These are phyloP conservation scores for Psittacula derbiana DNA, from an alignment of 2,797 vertebrate species.

Conservation along the genomic window DNA sequence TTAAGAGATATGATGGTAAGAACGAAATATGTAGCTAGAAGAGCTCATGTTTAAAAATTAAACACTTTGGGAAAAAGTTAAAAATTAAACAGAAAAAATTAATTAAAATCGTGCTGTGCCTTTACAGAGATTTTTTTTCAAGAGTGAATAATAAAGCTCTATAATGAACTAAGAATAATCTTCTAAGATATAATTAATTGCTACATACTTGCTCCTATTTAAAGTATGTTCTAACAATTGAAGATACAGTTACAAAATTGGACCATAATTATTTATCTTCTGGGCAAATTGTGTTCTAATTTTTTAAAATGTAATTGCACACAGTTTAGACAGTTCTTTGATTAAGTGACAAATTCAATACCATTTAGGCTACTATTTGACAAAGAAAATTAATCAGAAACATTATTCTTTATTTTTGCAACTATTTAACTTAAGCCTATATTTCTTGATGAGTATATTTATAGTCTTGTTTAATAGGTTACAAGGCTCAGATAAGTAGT, in stretches of 20 bases:
- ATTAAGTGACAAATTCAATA: slow-evolving; percentile 65
- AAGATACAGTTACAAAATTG: slow-evolving; percentile 61
- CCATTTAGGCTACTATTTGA: slow-evolving; percentile 30
- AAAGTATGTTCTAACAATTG: slow-evolving; percentile 61
- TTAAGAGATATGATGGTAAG: slow-evolving; percentile 37
- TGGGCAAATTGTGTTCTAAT: slow-evolving; percentile 70
- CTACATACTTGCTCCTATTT: slow-evolving; percentile 63
- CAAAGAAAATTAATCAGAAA: slow-evolving; percentile 51
- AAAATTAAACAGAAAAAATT: slow-evolving; percentile 66
- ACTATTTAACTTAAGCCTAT: slow-evolving; percentile 7
- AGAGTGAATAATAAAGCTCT: slow-evolving; percentile 49
- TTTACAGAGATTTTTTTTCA: slow-evolving; percentile 32
- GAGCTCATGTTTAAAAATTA: slow-evolving; percentile 51
- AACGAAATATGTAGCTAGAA: slow-evolving; percentile 34
- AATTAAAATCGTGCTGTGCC: slow-evolving; percentile 54
- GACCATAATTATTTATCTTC: slow-evolving; percentile 71
- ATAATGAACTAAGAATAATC: slow-evolving; percentile 58
- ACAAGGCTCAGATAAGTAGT: slow-evolving; percentile 1
- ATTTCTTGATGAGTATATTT: slow-evolving; percentile 26
- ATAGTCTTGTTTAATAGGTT: neutral
- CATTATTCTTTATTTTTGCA: slow-evolving; percentile 27
- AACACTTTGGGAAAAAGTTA: slow-evolving; percentile 46
- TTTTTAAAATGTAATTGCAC: slow-evolving; percentile 66
- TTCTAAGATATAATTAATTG: slow-evolving; percentile 69
- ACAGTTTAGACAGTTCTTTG: slow-evolving; percentile 51